These are phyloP conservation scores for Irena cyanogastra DNA, from an alignment of 2,113 vertebrate genomes.

Conservation along the genomic window DNA sequence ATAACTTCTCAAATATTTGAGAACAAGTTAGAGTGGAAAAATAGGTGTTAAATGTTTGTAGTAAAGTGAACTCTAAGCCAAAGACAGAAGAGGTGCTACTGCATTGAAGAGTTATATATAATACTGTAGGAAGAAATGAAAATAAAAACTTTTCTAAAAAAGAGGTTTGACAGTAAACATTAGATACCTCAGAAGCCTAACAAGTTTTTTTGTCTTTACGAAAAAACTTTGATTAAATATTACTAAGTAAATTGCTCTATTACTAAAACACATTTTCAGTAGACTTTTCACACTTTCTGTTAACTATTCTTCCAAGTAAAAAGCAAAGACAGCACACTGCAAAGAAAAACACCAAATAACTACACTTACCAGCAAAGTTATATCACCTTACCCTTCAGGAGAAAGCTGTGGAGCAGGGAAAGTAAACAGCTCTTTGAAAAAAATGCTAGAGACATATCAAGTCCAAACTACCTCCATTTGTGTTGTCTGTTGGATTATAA, in stretches of 20 bases:
- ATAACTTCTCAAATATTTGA: background rate
- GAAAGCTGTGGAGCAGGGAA: accelerated
- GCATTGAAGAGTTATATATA: background rate
- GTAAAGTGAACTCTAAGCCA: background rate
- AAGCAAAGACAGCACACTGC: background rate
- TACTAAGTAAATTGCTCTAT: background rate
- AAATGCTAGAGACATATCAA: background rate
- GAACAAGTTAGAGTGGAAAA: background rate
- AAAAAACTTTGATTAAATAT: background rate
- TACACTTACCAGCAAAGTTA: background rate
- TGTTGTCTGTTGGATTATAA: background rate
- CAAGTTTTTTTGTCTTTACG: background rate
- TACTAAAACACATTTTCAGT: background rate
- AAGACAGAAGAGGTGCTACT: background rate
- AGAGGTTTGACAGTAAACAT: background rate
- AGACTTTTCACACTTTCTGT: background rate
- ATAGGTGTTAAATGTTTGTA: background rate
- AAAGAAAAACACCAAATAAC: background rate
- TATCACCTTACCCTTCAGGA: background rate
- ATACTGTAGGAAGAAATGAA: background rate
- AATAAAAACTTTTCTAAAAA: background rate
- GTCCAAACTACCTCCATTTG: background rate
- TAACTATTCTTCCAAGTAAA: background rate
- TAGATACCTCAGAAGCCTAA: background rate
- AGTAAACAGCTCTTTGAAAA: background rate